These are phyloP conservation scores for Schizaphis graminum DNA, from an alignment of 2,888 invertebrate genomes.

Conservation along the genomic window DNA sequence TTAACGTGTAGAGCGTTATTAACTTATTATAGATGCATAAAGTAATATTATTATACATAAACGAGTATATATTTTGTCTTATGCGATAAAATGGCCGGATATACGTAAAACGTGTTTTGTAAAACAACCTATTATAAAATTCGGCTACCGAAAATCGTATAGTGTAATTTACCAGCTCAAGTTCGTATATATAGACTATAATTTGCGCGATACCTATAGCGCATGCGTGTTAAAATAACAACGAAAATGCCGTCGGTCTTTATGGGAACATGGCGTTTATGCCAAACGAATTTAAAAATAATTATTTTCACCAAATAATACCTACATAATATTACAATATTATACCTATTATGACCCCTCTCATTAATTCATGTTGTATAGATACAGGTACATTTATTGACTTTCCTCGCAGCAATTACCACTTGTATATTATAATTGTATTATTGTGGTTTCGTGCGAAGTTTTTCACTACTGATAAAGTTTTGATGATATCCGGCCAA, in stretches of 20 bases:
- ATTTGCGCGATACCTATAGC: not conserved
- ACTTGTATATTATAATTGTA: not conserved
- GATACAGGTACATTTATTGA: not conserved
- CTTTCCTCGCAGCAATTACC: not conserved
- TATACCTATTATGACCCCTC: not conserved
- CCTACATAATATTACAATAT: not conserved
- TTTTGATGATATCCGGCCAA: too few species aligned
- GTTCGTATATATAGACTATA: not conserved
- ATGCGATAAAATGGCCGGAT: not conserved
- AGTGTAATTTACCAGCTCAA: not conserved
- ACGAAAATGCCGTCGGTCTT: not conserved
- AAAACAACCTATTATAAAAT: not conserved
- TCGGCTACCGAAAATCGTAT: not conserved
- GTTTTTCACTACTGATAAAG: not conserved
- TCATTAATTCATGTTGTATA: not conserved
- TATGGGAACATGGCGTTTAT: not conserved
- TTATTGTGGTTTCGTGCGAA: not conserved
- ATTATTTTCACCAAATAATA: not conserved
- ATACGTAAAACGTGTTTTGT: not conserved
- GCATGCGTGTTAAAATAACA: not conserved
- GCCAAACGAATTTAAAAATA: not conserved
- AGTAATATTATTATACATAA: not conserved
- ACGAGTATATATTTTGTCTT: not conserved
- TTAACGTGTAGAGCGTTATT: not conserved
- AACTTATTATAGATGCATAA: constrained; percentile 3